Percentiles rank a stretch among this genome's conserved stretches.
Conservation (phyloP, 2,888 invertebrate species). For the Cephus pulcher region DNA sequence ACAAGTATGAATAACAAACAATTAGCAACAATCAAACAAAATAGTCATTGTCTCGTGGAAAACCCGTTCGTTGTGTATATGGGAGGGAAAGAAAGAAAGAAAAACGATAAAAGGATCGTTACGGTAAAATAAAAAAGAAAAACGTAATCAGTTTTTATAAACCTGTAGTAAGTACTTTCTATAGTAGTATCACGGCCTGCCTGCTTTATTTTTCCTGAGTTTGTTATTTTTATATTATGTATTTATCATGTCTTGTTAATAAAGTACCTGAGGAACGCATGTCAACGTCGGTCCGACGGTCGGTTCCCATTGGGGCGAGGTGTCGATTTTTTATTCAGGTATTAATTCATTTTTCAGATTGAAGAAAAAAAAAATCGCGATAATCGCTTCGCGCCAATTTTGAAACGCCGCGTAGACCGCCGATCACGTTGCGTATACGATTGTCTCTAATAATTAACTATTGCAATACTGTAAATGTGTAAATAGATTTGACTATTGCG, state of each 20-base stretch:
- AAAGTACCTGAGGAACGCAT: conserved; percentile 50
- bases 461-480: conserved; percentile 66
- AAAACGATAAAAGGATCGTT: neutral
- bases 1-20: neutral
- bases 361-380: neutral
- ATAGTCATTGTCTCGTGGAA: neutral
- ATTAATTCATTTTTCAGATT: neutral
- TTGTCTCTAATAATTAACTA: conserved; percentile 54
- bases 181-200: conserved; percentile 65
- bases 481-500: conserved; percentile 63
- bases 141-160: conserved; percentile 7
- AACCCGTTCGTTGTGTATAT: neutral
- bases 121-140: conserved; percentile 6
- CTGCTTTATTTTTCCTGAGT: conserved; percentile 67
- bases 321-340: neutral
- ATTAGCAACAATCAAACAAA: neutral
- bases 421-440: conserved; percentile 34
- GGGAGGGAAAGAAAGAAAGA: neutral
- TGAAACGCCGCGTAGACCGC: neutral
- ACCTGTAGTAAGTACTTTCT: conserved; percentile 44
- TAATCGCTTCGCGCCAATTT: neutral
- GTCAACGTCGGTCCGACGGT: conserved; percentile 9
- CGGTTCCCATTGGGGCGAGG: neutral
- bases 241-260: conserved; percentile 40
- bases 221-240: conserved; percentile 53